phyloP scores from a whole-genome alignment of 2,888 invertebrate genomes.

The Eupithecia centaureata region DNA sequence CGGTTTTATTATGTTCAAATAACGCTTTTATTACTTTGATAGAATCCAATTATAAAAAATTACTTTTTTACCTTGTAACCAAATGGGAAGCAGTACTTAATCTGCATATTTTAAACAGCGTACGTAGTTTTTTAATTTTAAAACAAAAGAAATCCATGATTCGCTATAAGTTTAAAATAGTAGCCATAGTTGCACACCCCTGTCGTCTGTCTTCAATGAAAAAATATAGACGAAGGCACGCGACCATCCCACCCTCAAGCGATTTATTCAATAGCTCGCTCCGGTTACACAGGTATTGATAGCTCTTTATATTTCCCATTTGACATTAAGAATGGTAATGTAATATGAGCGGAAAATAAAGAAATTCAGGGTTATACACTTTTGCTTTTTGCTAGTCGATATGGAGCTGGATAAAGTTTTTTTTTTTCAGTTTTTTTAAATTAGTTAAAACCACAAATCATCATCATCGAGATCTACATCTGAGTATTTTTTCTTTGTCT shows the following conservation, averaged over 20 bases:
- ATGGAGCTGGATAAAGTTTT: neutral
- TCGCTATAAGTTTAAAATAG: neutral
- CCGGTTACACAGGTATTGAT: slow-evolving; percentile 61
- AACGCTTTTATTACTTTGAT: neutral
- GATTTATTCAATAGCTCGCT: slow-evolving; percentile 74
- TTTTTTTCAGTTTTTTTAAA: too few species aligned
- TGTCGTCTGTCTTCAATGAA: slow-evolving; percentile 35
- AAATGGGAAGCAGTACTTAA: too few species aligned
- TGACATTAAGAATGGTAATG: slow-evolving; percentile 33
- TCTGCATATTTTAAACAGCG: too few species aligned
- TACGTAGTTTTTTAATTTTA: too few species aligned
- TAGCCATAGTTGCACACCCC: slow-evolving; percentile 43
- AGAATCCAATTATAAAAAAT: neutral
- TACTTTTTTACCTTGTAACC: neutral
- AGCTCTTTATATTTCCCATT: slow-evolving; percentile 49
- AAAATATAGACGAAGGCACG: slow-evolving; percentile 39
- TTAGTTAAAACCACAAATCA: too few species aligned
- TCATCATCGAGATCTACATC: too few species aligned
- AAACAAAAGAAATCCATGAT: too few species aligned
- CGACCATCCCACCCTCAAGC: slow-evolving; percentile 46
- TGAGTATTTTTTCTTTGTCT: too few species aligned
- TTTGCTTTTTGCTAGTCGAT: slow-evolving; percentile 2
- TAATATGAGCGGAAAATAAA: slow-evolving; percentile 31
- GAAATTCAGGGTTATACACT: slow-evolving; percentile 8
- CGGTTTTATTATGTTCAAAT: neutral